A percentile compares a stretch with the other conserved stretches of the same genome.
These are phyloP conservation scores for Tapirus terrestris DNA, from an alignment of 2,113 vertebrate genomes.

Conservation along the genomic window DNA sequence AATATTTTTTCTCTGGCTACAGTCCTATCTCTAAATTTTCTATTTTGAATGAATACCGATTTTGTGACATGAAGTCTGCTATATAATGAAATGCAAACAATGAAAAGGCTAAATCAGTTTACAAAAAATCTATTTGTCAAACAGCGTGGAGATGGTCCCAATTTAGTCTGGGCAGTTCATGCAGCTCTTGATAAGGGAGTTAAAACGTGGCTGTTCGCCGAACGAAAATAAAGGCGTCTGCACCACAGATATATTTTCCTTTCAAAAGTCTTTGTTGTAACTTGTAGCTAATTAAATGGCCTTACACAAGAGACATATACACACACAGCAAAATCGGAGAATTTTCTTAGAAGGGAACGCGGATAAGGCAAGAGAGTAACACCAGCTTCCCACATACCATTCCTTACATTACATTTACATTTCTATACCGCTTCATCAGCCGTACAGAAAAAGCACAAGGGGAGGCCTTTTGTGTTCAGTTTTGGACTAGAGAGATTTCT, in stretches of 20 bases:
- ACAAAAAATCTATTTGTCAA: conserved; percentile 90
- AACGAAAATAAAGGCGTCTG: conserved; percentile 83
- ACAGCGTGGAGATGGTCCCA: conserved; percentile 85
- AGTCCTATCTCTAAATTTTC: conserved; percentile 86
- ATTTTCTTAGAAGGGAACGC: conserved; percentile 80
- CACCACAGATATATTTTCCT: conserved; percentile 76
- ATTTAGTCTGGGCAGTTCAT: conserved; percentile 82
- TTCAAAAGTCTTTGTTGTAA: conserved; percentile 80
- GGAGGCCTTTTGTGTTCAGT: conserved; percentile 86
- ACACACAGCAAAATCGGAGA: conserved; percentile 64
- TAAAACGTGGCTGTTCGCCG: conserved; percentile 79
- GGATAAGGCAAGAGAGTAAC: conserved; percentile 62
- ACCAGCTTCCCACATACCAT: conserved; percentile 71
- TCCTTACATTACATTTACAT: conserved; percentile 87
- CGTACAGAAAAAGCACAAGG: conserved; percentile 83
- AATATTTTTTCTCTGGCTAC: conserved; percentile 86
- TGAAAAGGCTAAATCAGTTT: conserved; percentile 88
- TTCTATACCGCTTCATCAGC: conserved; percentile 87
- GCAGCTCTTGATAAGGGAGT: conserved; percentile 86
- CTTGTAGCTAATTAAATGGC: conserved; percentile 83
- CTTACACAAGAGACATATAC: conserved; percentile 39
- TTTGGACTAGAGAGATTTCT: conserved; percentile 86
- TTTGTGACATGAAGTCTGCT: conserved; percentile 86
- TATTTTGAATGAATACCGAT: conserved; percentile 88
- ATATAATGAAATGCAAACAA: conserved; percentile 90